Conservation (phyloP, 2,888 invertebrate genomes). For the Ophioninae sp. region DNA sequence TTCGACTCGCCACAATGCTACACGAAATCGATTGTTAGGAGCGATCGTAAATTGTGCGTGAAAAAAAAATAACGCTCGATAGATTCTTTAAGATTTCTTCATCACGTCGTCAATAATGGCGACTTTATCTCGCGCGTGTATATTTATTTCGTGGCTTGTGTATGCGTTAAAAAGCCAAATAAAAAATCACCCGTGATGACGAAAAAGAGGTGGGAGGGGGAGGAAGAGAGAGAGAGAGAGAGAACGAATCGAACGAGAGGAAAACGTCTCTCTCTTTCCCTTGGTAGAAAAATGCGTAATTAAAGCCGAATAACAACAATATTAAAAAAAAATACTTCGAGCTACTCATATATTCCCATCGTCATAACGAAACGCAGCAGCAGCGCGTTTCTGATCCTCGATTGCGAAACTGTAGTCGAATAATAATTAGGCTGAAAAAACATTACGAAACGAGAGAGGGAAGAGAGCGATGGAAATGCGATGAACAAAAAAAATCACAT, state of each 20-base stretch:
- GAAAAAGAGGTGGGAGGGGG: not conserved
- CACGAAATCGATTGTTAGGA: constrained; percentile 69
- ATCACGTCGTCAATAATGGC: not conserved
- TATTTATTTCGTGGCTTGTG: not conserved
- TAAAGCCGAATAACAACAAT: not conserved
- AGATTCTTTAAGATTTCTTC: constrained; percentile 36
- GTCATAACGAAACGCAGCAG: not conserved
- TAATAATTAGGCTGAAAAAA: not conserved
- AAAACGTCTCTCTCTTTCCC: not conserved
- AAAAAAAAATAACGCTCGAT: constrained; percentile 17
- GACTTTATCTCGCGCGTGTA: constrained; percentile 3
- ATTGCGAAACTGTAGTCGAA: not conserved
- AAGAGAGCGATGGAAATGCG: not conserved
- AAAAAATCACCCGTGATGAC: not conserved
- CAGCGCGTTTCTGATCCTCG: not conserved
- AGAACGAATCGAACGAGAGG: no score
- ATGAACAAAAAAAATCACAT: not conserved
- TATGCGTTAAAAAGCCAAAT: not conserved
- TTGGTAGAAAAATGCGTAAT: constrained; percentile 2
- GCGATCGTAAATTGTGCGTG: not conserved
- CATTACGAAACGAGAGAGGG: not conserved
- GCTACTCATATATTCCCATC: not conserved
- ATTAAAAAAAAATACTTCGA: not conserved
- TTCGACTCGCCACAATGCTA: constrained; percentile 77
- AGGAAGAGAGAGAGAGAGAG: not conserved